phyloP scores from a whole-genome alignment of 2,113 vertebrate genomes.

The Gallinago paraguaiae region DNA sequence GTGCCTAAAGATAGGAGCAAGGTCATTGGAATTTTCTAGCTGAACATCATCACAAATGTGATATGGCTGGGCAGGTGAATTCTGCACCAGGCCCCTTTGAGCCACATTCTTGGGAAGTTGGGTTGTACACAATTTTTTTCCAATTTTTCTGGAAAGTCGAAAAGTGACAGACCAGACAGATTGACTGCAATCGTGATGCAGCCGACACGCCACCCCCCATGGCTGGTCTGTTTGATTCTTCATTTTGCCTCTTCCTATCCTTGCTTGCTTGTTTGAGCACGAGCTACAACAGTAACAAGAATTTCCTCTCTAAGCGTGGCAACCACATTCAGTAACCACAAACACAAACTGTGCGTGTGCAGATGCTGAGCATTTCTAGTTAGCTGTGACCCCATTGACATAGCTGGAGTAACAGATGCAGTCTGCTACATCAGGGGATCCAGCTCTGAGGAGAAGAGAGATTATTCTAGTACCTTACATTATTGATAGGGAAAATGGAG shows the following conservation, averaged over 20 bases:
- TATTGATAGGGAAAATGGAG: background rate
- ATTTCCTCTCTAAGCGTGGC: background rate
- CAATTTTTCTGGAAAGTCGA: background rate
- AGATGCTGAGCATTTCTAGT: background rate
- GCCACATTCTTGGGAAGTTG: background rate
- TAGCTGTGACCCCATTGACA: background rate
- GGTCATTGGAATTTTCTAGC: background rate
- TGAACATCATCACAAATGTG: background rate
- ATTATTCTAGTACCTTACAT: background rate
- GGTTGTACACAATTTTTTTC: background rate
- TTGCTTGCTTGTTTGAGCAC: background rate
- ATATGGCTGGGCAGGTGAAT: background rate
- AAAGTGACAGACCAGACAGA: slow-evolving; percentile 8
- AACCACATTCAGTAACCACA: background rate
- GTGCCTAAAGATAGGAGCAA: background rate
- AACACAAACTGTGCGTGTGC: background rate
- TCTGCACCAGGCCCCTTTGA: background rate
- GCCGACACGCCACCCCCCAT: background rate
- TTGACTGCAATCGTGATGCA: background rate
- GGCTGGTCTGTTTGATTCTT: background rate
- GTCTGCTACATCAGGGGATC: background rate
- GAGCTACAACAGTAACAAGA: background rate
- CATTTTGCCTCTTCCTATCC: background rate
- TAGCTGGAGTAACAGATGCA: background rate
- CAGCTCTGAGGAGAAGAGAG: background rate